Base-by-base conservation (phyloP, 2,113 vertebrate genomes). In the Hippocampus comes region DNA sequence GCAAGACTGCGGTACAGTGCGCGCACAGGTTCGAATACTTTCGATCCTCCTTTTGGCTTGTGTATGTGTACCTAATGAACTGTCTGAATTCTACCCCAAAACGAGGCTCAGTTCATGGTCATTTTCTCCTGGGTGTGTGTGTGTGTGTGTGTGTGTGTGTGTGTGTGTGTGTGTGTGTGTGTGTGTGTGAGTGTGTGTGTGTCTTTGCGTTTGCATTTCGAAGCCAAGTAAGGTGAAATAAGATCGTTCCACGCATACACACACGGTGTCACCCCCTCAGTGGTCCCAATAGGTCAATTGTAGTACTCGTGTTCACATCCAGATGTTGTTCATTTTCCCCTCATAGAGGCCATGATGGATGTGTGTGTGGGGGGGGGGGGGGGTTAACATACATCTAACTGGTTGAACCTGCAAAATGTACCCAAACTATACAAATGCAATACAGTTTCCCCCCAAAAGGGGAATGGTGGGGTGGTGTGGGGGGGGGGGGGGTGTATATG, bases 291-390 rank as follows among this genome's bases (percentile, higher is more conserved):
- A 63, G 69, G 51, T 77, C 42, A 84, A 78, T 73, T 65, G 68
- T 73, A 51, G 76, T 82, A 46, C n/a, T 70, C 57, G 69, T 88
- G 86, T 87, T 83, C 80, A 71, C 34, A 1, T 78, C 77, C 84
- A 89, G 72, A 85, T 86, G 87, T 83, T 88, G 77, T 78, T 86
- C 2, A 86, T 85, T 85, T 83, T 83, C 81, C 68, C 42, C 4
- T 12, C 30, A 38, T 64, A 78, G 73, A 68, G 59, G 66, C 59
- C 60, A 27, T 30, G 3, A 70, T 57, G 68, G 73, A 18, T 43
- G 55, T 11, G 55, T 77, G 49, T 20, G 20, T 1, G 18, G 18
- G 49, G 4, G 73, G 41, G 59, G 78, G 76, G 81, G 78, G 53
- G 48, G 27, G 27, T n/a, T n/a, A 30, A 34, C 30, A 5, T 34